A percentile compares a stretch with the other conserved stretches of the same genome.
phyloP scores from a whole-genome alignment of 2,797 vertebrate genomes.

The Alectoris magna region DNA sequence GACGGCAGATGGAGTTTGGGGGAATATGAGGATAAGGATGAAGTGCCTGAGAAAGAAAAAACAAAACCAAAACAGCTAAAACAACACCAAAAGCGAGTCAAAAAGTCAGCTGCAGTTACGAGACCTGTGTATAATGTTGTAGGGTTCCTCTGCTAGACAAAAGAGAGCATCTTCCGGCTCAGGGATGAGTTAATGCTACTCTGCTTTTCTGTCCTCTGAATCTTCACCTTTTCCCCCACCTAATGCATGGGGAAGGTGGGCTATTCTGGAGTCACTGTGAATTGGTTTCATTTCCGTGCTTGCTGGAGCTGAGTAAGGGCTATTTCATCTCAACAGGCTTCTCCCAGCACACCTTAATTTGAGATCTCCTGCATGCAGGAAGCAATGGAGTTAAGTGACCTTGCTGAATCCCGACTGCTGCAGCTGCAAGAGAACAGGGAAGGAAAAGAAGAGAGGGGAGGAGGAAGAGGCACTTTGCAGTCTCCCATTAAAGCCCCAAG shows the following conservation, averaged over 20 bases:
- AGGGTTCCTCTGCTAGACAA: background rate
- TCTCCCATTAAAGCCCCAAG: constrained; percentile 73
- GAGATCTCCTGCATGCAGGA: constrained; percentile 62
- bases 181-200: background rate
- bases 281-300: constrained; percentile 1
- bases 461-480: constrained; percentile 69
- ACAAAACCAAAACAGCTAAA: background rate
- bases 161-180: background rate
- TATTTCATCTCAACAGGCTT: constrained; percentile 59
- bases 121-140: background rate
- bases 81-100: background rate
- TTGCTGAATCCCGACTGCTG: constrained; percentile 31
- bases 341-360: constrained; percentile 60
- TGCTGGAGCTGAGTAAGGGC: constrained; percentile 9
- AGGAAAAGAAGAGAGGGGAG: constrained; percentile 58
- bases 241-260: background rate
- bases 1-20: background rate
- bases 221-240: background rate
- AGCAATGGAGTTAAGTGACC: constrained; percentile 63
- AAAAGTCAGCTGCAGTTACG: background rate
- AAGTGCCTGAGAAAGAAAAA: background rate
- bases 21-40: background rate
- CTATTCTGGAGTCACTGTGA: background rate
- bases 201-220: background rate
- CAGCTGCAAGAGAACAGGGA: constrained; percentile 34